Percentiles rank a stretch among this genome's conserved stretches.
Conservation (phyloP, 2,888 invertebrate species). For the Julus scanicus region DNA sequence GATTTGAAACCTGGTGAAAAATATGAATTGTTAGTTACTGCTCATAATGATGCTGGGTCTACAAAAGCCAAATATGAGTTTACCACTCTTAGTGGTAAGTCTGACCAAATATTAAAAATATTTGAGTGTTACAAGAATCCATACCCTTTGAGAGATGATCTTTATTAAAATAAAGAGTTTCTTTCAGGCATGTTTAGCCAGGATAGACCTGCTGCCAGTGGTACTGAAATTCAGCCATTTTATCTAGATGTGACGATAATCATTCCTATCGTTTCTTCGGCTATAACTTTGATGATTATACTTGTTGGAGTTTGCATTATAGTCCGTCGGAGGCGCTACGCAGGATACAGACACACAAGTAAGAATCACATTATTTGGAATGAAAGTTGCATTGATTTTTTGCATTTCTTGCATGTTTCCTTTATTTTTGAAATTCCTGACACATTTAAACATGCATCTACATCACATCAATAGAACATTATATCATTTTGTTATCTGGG, state of each 20-base stretch:
- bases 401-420: not conserved
- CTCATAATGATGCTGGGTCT: constrained; percentile 57
- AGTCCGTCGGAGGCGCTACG: constrained; percentile 54
- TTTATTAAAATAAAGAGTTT: not conserved
- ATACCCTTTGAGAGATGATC: not conserved
- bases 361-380: not conserved
- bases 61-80: constrained; percentile 53
- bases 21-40: constrained; percentile 55
- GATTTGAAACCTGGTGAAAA: constrained; percentile 56
- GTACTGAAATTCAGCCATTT: constrained; percentile 47
- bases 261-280: constrained; percentile 55
- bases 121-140: not conserved
- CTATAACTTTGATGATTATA: constrained; percentile 54
- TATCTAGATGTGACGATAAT: constrained; percentile 55
- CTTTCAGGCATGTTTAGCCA: constrained; percentile 50
- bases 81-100: constrained; percentile 51
- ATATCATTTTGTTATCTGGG: no score
- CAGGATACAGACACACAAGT: constrained; percentile 56
- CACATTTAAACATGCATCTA: no score
- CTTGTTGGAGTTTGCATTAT: constrained; percentile 55
- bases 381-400: not conserved
- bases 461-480: no score
- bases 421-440: not conserved
- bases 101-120: not conserved
- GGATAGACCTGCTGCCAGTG: constrained; percentile 13